Percentiles rank a stretch among this genome's conserved stretches.
phyloP scores from a whole-genome alignment of 2,797 vertebrate genomes.

The Holocentrus rufus region DNA sequence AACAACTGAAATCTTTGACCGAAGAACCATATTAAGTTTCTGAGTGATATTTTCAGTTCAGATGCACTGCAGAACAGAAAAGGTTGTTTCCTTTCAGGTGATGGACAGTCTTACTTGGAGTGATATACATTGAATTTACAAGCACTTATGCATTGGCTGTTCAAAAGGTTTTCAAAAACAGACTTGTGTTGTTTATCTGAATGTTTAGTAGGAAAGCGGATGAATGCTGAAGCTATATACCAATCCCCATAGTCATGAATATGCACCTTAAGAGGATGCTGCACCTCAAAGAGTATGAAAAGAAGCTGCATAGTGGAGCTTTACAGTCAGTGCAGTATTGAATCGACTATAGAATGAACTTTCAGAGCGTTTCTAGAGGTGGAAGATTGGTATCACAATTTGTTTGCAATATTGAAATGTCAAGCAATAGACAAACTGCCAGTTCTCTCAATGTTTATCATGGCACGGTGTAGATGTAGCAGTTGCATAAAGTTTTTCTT shows the following conservation, averaged over 20 bases:
- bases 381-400: constrained; percentile 25
- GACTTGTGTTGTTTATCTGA: constrained; percentile 1
- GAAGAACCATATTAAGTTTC: not conserved
- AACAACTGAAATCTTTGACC: constrained; percentile 21
- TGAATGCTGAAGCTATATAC: constrained; percentile 6
- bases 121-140: not conserved
- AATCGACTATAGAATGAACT: constrained; percentile 38
- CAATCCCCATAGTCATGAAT: constrained; percentile 17
- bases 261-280: constrained; percentile 34
- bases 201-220: constrained; percentile 10
- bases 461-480: no score
- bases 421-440: constrained; percentile 21
- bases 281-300: constrained; percentile 40
- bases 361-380: constrained; percentile 23
- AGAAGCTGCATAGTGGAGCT: constrained; percentile 26
- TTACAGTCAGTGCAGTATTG: constrained; percentile 22
- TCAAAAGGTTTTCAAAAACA: constrained; percentile 15
- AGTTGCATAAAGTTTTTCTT: no score
- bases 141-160: not conserved
- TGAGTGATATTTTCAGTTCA: constrained; percentile 1
- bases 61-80: not conserved
- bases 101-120: not conserved
- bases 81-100: constrained; percentile 1
- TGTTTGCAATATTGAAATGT: constrained; percentile 19
- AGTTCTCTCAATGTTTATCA: constrained; percentile 17